A percentile compares a stretch with the other conserved stretches of the same genome.
These are phyloP conservation scores for Panagrolaimus sp. DNA, from an alignment of 1,140 invertebrate species.

Conservation along the genomic window DNA sequence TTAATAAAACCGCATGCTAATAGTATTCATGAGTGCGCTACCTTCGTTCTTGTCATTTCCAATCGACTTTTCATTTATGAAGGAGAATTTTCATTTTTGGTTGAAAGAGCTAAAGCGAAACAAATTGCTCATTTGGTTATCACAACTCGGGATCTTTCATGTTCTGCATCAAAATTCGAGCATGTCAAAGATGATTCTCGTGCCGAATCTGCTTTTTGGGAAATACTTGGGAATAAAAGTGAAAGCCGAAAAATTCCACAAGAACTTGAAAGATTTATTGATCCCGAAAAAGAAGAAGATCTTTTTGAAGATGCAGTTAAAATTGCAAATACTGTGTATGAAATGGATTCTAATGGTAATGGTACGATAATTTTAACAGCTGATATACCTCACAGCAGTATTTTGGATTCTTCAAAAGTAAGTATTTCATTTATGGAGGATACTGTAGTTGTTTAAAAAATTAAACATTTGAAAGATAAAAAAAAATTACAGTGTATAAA, in stretches of 20 bases:
- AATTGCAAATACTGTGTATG: no score
- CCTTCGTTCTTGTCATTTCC: slow-evolving; percentile 29
- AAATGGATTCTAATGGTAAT: no score
- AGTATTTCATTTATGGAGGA: no score
- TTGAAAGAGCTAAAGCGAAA: slow-evolving; percentile 30
- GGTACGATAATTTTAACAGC: no score
- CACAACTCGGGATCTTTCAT: slow-evolving; percentile 36
- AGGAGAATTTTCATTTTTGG: slow-evolving; percentile 26
- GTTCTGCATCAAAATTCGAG: slow-evolving; percentile 18
- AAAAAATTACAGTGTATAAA: neutral
- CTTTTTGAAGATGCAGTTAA: no score
- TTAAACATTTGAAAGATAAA: no score
- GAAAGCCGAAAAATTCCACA: no score
- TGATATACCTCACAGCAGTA: no score
- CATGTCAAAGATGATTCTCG: slow-evolving; percentile 30
- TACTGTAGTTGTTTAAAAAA: no score
- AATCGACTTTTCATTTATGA: slow-evolving; percentile 36
- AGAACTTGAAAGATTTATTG: no score
- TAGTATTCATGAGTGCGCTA: slow-evolving; percentile 9
- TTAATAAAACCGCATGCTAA: slow-evolving; percentile 18
- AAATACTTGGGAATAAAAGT: slow-evolving; percentile 17
- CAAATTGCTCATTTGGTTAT: slow-evolving; percentile 38
- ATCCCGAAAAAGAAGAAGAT: no score
- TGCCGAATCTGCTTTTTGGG: slow-evolving; percentile 20
- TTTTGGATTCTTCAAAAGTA: slow-evolving; percentile 5